These are phyloP conservation scores for Cheilosia urbana DNA, from an alignment of 2,888 invertebrate genomes.

Conservation along the genomic window DNA sequence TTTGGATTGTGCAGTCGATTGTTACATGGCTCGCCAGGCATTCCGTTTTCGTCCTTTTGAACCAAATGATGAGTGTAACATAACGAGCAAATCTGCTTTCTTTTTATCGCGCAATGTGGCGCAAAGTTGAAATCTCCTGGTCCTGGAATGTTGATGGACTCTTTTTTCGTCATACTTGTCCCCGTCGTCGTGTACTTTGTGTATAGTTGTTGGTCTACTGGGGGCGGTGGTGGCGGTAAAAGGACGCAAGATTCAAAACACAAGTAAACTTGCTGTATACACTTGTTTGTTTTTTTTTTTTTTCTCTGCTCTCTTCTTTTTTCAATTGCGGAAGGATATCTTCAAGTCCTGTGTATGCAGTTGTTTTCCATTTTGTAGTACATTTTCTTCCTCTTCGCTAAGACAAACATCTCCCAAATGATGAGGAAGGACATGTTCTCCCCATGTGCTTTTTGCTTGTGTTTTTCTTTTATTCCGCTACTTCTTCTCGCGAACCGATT, in stretches of 20 bases:
- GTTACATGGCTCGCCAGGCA: slow-evolving; percentile 65
- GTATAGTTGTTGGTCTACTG: background rate
- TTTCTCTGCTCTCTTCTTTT: slow-evolving; percentile 5
- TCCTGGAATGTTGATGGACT: slow-evolving; percentile 50
- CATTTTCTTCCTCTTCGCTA: slow-evolving; percentile 43
- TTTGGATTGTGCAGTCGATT: slow-evolving; percentile 65
- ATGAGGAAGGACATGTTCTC: slow-evolving; percentile 63
- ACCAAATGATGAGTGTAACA: slow-evolving; percentile 53
- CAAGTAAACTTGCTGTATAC: slow-evolving; percentile 53
- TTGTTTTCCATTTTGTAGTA: slow-evolving; percentile 40
- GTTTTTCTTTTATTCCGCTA: background rate
- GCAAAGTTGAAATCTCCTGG: slow-evolving; percentile 50
- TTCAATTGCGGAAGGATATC: slow-evolving; percentile 73
- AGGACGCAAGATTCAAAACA: slow-evolving; percentile 13
- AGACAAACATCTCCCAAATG: slow-evolving; percentile 57
- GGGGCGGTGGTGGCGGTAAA: background rate
- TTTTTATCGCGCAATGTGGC: slow-evolving; percentile 32
- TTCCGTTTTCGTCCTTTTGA: slow-evolving; percentile 57
- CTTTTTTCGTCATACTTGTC: slow-evolving; percentile 15
- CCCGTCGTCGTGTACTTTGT: slow-evolving; percentile 10
- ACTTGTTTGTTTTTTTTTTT: slow-evolving; percentile 33
- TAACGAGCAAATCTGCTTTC: slow-evolving; percentile 51
- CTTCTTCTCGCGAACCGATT: background rate
- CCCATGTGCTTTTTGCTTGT: slow-evolving; percentile 4
- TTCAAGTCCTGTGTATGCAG: slow-evolving; percentile 67